Conservation (phyloP, 2,113 vertebrate species). For the Hemichromis elongatus region DNA sequence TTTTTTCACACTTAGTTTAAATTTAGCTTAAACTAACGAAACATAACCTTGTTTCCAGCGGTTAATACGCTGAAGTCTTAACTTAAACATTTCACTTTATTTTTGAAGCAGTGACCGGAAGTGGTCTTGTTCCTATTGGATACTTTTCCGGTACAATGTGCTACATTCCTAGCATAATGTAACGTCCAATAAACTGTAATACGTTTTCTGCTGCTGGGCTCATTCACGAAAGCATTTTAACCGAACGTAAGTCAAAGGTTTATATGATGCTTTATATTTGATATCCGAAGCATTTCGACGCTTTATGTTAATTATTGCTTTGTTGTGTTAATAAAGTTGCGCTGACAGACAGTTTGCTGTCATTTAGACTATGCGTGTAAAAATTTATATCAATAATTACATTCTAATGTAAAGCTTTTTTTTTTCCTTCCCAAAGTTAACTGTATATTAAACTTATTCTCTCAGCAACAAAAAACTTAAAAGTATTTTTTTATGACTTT, state of each 20-base stretch:
- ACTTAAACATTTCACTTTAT: neutral
- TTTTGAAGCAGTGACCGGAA: constrained; percentile 4
- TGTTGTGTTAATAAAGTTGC: neutral
- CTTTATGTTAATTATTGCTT: neutral
- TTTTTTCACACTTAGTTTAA: neutral
- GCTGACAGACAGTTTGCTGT: neutral
- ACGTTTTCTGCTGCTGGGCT: neutral
- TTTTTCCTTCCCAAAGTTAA: neutral
- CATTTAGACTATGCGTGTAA: too few species aligned
- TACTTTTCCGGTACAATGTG: neutral
- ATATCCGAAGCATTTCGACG: neutral
- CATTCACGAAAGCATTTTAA: neutral
- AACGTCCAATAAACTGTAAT: neutral
- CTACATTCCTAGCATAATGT: neutral
- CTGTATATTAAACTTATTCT: neutral
- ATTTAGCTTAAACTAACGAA: neutral
- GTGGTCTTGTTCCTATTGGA: neutral
- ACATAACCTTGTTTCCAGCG: neutral
- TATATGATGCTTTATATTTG: neutral
- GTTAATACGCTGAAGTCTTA: neutral
- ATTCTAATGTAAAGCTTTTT: neutral
- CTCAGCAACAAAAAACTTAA: neutral
- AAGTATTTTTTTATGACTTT: neutral
- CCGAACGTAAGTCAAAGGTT: constrained; percentile 1
- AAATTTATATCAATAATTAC: neutral